Evolutionary conservation across 2,888 invertebrate species (phyloP).

Genomic region (Metalampra italica): DNA sequence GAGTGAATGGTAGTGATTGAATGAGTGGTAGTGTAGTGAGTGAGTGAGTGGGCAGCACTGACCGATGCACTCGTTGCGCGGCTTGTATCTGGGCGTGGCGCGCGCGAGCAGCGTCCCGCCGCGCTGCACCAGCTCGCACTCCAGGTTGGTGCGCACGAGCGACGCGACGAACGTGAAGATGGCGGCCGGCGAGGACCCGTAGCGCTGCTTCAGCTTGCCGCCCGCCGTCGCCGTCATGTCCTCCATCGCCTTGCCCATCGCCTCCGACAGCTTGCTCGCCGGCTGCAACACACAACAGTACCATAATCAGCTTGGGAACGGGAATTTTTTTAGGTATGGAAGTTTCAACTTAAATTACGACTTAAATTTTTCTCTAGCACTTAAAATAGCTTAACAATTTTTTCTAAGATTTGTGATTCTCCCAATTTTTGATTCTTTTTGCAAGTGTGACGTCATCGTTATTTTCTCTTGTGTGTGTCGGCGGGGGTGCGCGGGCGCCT

Average conservation of each 20-base stretch:
- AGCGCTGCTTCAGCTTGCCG: slow-evolving; percentile 86
- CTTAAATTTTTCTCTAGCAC: too few species aligned
- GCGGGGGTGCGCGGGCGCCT: too few species aligned
- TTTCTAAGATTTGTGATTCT: too few species aligned
- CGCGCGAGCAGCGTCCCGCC: slow-evolving; percentile 83
- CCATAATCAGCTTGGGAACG: too few species aligned
- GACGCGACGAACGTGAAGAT: slow-evolving; percentile 94
- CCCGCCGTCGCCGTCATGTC: slow-evolving; percentile 94
- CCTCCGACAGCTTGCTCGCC: slow-evolving; percentile 87
- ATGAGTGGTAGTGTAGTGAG: not conserved
- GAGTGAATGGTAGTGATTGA: too few species aligned
- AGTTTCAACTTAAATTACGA: too few species aligned
- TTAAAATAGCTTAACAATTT: too few species aligned
- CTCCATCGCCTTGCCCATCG: slow-evolving; percentile 95
- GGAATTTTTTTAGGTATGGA: too few species aligned
- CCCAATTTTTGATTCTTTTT: too few species aligned
- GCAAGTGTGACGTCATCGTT: too few species aligned
- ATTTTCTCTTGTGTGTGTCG: too few species aligned
- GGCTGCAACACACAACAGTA: slow-evolving; percentile 54
- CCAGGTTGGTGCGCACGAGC: slow-evolving; percentile 93
- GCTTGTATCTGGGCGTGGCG: slow-evolving; percentile 81
- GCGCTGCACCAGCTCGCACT: slow-evolving; percentile 93
- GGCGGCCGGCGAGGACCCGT: slow-evolving; percentile 70
- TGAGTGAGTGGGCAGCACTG: not conserved
- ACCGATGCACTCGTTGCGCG: slow-evolving; percentile 90